Base-by-base conservation (phyloP, 2,113 vertebrate species). In the Salvelinus alpinus region DNA sequence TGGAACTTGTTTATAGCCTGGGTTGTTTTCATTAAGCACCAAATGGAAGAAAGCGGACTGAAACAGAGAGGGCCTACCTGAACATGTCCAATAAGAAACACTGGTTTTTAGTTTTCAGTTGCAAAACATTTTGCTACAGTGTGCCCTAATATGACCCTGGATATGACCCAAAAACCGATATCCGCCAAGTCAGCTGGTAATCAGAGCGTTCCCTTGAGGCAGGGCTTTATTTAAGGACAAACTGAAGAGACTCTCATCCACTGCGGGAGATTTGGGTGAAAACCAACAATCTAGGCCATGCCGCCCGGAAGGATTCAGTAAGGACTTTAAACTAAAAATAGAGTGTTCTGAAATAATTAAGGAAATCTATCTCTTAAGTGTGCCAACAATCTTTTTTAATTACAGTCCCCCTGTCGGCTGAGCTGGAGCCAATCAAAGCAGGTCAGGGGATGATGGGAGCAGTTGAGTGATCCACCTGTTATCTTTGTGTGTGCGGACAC, bases 201-300 rank as follows among this genome's bases (percentile, higher is more conserved):
- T 83, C 77, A 64, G 75, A 70, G 67, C 8, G 31, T 18, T n/a
- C 29, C 12, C 27, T 11, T 8, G 31, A 34, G 13, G 20, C 14
- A 9, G 18, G 75, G 78, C 76, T 86, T 87, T 73, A 87, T 64
- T 54, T 44, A 73, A 64, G 31, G 83, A 79, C 88, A 89, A 90
- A 90, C 86, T 9, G 20, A 13, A 62, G n/a, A 11, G n/a, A 24
- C 59, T 22, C 59, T 9, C 59, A 62, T 70, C 75, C 78, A 67
- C 77, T 74, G 2, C 72, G 77, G 68, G 27, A 86, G 84, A 90
- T 87, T 82, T 87, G 81, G 86, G 87, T 88, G 79, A 90, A 90
- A 90, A 89, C 59, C 75, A 80, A 80, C 78, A 84, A 90, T 87
- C 59, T 86, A 74, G 88, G 82, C 79, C 87, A 86, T 65, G 22